Percentiles rank a stretch among this genome's conserved stretches.
Evolutionary conservation across 2,888 invertebrate species (phyloP).

Genomic region (Caenorhabditis drosophilae): DNA sequence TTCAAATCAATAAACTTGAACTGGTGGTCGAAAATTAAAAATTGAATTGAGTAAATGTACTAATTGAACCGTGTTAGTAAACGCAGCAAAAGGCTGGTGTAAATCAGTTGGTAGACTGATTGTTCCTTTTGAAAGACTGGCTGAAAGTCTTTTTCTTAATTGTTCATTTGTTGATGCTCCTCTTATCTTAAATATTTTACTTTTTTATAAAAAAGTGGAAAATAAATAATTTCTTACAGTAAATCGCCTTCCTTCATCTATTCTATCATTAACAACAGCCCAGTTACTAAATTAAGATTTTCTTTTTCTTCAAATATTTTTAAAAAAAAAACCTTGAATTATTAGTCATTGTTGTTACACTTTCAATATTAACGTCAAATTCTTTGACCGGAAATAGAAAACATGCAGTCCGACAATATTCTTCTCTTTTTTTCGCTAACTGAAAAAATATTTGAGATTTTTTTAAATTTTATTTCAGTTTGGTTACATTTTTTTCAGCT

Average conservation of each 20-base stretch:
- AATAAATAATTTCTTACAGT: slow-evolving; percentile 4
- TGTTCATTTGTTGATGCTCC: slow-evolving; percentile 28
- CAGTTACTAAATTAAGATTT: slow-evolving; percentile 11
- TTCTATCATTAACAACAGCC: slow-evolving; percentile 25
- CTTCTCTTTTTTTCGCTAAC: slow-evolving; percentile 13
- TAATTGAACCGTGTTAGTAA: slow-evolving; percentile 39
- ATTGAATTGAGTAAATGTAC: slow-evolving; percentile 35
- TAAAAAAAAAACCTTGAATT: too few species aligned
- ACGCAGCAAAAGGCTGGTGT: slow-evolving; percentile 37
- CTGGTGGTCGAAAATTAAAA: slow-evolving; percentile 42
- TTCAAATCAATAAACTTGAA: too few species aligned
- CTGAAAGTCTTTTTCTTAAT: slow-evolving; percentile 12
- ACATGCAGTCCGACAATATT: slow-evolving; percentile 17
- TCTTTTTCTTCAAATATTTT: too few species aligned
- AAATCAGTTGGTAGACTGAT: slow-evolving; percentile 35
- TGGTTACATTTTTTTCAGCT: background rate
- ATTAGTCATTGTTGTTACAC: background rate
- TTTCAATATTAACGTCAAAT: slow-evolving; percentile 17
- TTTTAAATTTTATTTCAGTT: background rate
- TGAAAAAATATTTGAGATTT: background rate
- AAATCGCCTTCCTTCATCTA: slow-evolving; percentile 11
- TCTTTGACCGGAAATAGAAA: slow-evolving; percentile 22
- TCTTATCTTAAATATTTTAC: slow-evolving; percentile 12
- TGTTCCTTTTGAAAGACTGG: slow-evolving; percentile 19
- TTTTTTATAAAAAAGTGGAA: background rate